These are phyloP conservation scores for human (Homo sapiens) DNA, from an alignment of 2,113 vertebrate genomes.

Conservation along the genomic window DNA sequence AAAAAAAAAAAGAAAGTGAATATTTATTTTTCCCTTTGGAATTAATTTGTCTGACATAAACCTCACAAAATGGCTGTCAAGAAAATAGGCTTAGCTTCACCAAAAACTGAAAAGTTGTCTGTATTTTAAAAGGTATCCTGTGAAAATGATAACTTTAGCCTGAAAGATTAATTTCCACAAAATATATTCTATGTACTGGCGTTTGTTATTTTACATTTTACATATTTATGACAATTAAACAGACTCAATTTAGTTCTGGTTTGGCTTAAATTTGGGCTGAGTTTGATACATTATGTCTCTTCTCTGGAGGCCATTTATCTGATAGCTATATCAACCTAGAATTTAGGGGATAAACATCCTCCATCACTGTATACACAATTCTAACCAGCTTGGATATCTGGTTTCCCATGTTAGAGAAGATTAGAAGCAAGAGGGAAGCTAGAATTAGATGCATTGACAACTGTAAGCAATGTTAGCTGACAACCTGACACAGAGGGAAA, in stretches of 20 bases:
- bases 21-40: constrained; percentile 68
- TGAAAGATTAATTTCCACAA: constrained; percentile 12
- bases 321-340: not conserved
- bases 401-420: not conserved
- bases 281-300: not conserved
- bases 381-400: not conserved
- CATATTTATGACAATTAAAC: not conserved
- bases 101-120: not conserved
- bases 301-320: not conserved
- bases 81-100: constrained; percentile 39
- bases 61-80: constrained; percentile 42
- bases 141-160: constrained; percentile 11
- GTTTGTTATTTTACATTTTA: constrained; percentile 18
- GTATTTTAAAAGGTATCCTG: not conserved
- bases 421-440: constrained; percentile 1
- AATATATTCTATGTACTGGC: not conserved
- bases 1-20: constrained; percentile 43
- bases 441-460: constrained; percentile 7
- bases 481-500: too few species aligned
- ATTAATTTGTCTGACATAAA: constrained; percentile 65
- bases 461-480: not conserved
- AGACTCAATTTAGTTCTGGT: not conserved
- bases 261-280: not conserved
- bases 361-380: not conserved
- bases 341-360: not conserved